A percentile compares a stretch with the other conserved stretches of the same genome.
These are phyloP conservation scores for Papio anubis DNA, from an alignment of 2,113 vertebrate genomes.

Conservation along the genomic window DNA sequence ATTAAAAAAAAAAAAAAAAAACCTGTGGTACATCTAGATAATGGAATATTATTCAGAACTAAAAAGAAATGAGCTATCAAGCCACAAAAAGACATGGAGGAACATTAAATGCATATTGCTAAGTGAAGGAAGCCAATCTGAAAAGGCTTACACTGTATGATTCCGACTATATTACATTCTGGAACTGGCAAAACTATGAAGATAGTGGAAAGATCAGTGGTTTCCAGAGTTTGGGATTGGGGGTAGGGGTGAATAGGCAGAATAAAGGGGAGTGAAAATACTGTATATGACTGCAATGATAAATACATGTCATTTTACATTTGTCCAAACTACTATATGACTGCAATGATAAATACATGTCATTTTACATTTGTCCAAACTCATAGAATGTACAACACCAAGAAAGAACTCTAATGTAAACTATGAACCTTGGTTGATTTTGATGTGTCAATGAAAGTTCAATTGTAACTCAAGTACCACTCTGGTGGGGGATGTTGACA, in stretches of 20 bases:
- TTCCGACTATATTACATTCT: not conserved
- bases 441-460: not conserved
- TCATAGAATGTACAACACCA: not conserved
- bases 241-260: not conserved
- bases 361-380: not conserved
- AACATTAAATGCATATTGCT: not conserved
- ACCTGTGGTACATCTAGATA: not conserved
- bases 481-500: too few species aligned
- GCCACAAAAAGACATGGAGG: not conserved
- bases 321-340: not conserved
- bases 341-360: too few species aligned
- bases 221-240: not conserved
- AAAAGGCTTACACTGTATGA: not conserved
- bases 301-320: not conserved
- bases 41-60: not conserved
- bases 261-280: not conserved
- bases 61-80: not conserved
- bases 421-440: too few species aligned
- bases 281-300: not conserved
- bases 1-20: not conserved
- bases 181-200: not conserved
- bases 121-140: not conserved
- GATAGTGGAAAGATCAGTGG: not conserved
- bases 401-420: not conserved
- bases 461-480: not conserved